Percentiles rank a stretch among this genome's conserved stretches.
Evolutionary conservation across 2,113 vertebrate genomes (phyloP).

Genomic region (Ivindomyrus marchei): DNA sequence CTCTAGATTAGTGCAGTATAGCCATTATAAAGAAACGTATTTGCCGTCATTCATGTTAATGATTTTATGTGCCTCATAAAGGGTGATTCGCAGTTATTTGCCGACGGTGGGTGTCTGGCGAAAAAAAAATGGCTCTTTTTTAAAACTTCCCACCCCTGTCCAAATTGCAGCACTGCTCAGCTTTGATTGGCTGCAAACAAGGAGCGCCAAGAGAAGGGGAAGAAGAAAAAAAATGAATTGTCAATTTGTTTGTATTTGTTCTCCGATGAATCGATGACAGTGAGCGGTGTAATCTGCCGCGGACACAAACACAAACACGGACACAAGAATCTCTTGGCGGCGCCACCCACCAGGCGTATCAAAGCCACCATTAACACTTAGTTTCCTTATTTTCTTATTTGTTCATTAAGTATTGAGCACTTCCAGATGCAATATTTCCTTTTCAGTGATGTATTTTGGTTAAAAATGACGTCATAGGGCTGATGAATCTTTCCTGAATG

Average conservation of each 20-base stretch:
- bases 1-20: background rate
- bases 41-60: background rate
- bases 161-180: background rate
- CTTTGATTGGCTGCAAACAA: background rate
- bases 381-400: conserved; percentile 13
- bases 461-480: background rate
- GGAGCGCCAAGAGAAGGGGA: conserved; percentile 10
- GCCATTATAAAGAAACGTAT: background rate
- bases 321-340: background rate
- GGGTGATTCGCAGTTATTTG: background rate
- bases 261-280: conserved; percentile 54
- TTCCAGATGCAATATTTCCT: conserved; percentile 29
- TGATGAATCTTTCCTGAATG: background rate
- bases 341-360: conserved; percentile 23
- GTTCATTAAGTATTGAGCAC: background rate
- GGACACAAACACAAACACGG: background rate
- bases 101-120: background rate
- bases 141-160: background rate
- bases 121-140: background rate
- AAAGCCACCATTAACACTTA: conserved; percentile 28
- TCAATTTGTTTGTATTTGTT: conserved; percentile 49
- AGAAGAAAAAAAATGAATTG: conserved; percentile 43
- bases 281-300: conserved; percentile 40
- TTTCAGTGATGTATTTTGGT: background rate
- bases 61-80: background rate